Evolutionary conservation across 2,888 invertebrate species (phyloP), one percentile per base, ranked within the genome.

Genomic region (Phyllotreta cruciferae): DNA sequence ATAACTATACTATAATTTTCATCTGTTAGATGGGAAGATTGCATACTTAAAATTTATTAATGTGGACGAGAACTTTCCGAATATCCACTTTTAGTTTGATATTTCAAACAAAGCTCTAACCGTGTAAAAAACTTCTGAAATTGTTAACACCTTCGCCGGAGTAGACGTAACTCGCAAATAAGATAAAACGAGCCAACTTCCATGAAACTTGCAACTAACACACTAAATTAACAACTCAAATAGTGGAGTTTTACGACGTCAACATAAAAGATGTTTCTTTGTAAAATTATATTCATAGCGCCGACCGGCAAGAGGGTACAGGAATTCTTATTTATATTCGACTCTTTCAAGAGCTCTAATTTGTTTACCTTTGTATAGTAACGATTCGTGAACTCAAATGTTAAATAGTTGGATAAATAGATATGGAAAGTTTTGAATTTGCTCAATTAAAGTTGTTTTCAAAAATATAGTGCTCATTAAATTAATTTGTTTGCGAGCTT

Each of bases 211-310:
- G 44, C 13, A 56, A 42, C 54, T 38, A 35, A 50, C 50, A 50
- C 50, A 50, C 35, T 50, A 50, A 50, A 50, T 50, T 50, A 50
- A 50, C 50, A 50, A 50, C 50, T 50, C 36, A 50, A 50, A 50
- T 50, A 36, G 10, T 47, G 34, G 13, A 50, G 35, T 36, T 50
- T 50, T 50, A 36, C 35, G 50, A 50, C 50, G 35, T 49, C 49
- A 10, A 50, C 50, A 50, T 50, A 50, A 50, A 34, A 35, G 50
- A 50, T 35, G 50, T 50, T 50, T 50, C 50, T 50, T 50, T 34
- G 50, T 35, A 50, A 50, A 50, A 50, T 50, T 50, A 47, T 47
- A 47, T 47, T 47, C 47, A 14, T 24, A n/a, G 47, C 47, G 34
- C 24, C 47, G 47, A 47, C 47, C 47, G 24, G 47, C 47, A 47